Base-by-base conservation (phyloP, 2,888 invertebrate species). In the Thysanoteuthis rhombus region DNA sequence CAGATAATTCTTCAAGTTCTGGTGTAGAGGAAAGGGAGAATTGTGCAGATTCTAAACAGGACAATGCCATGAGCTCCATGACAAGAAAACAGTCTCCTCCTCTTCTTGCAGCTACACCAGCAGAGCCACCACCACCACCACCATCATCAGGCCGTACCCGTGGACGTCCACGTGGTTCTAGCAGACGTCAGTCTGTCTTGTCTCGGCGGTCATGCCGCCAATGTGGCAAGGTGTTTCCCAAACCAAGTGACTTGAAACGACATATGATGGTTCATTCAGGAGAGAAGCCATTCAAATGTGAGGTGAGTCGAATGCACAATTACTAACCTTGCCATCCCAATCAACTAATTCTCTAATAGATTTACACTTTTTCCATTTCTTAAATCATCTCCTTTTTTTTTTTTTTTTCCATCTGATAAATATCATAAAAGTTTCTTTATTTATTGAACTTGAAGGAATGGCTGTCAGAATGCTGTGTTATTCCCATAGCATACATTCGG, bases 251-350 rank as follows among this genome's bases (percentile, higher is more conserved):
- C 94, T 95, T 96, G 92, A 96, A 96, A 94, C 95, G 96, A 16
- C 96, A 96, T 94, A 95, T 96, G 95, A 96, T 96, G 96, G 96
- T 96, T 93, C 96, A 96, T 94, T 47, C 96, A 28, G 96, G 96
- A 75, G 96, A 96, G 92, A 95, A 95, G 91, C 96, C 96, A 16
- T 96, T 96, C 94, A 95, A 95, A 92, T 96, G 96, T 95, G 95
- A 96, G 95, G 96, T 96, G 94, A 95, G 95, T 94, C n/a, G 42
- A 39, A 40, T 92, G 40, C 92, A 45, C 45, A 75, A 75, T 92
- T 45, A 92, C 91, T 92, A 90, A 91, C 42, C 91, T 91, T 91
- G 39, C 42, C 91, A 40, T 42, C 40, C 91, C 91, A 39, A 40
- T 92, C 28, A 40, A n/a, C 42, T 32, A 40, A 45, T 92, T 25